Percentiles rank a stretch among this genome's conserved stretches.
These are phyloP conservation scores for Caenorhabditis inopinata DNA, from an alignment of 1,140 invertebrate genomes.

Conservation along the genomic window DNA sequence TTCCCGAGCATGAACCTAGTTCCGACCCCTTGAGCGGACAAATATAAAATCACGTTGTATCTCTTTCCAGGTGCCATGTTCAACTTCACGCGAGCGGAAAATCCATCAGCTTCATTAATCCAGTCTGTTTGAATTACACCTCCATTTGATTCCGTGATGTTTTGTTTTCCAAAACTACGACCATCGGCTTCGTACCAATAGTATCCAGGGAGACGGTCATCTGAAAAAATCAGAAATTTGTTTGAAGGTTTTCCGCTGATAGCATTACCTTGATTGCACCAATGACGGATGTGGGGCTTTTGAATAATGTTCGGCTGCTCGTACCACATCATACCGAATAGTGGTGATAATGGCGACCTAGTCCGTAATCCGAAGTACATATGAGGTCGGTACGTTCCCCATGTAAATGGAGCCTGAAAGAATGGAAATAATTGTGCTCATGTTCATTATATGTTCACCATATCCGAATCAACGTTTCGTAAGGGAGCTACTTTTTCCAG, in stretches of 20 bases:
- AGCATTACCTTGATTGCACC: conserved; percentile 84
- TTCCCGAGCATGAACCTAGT: conserved; percentile 51
- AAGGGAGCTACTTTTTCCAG: background rate
- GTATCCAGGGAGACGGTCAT: conserved; percentile 74
- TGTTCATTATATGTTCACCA: background rate
- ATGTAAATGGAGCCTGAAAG: conserved; percentile 67
- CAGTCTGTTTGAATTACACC: conserved; percentile 79
- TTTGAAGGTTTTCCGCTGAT: background rate
- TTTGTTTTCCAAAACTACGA: conserved; percentile 83
- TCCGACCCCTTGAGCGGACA: conserved; percentile 28
- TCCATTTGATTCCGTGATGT: conserved; percentile 75
- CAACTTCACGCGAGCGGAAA: conserved; percentile 79
- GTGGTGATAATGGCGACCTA: conserved; percentile 80
- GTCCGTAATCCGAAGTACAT: conserved; percentile 80
- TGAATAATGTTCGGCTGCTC: conserved; percentile 72
- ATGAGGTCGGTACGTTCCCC: conserved; percentile 86
- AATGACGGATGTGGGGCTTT: conserved; percentile 71
- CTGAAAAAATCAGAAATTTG: conserved; percentile 38
- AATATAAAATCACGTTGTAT: conserved; percentile 13
- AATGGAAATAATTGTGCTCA: background rate
- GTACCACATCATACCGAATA: conserved; percentile 94
- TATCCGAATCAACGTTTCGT: background rate
- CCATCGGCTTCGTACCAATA: conserved; percentile 92
- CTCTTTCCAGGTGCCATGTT: conserved; percentile 41
- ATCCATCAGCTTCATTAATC: conserved; percentile 88